These are phyloP conservation scores for Mystacides longicornis DNA, from an alignment of 2,888 invertebrate genomes.

Conservation along the genomic window DNA sequence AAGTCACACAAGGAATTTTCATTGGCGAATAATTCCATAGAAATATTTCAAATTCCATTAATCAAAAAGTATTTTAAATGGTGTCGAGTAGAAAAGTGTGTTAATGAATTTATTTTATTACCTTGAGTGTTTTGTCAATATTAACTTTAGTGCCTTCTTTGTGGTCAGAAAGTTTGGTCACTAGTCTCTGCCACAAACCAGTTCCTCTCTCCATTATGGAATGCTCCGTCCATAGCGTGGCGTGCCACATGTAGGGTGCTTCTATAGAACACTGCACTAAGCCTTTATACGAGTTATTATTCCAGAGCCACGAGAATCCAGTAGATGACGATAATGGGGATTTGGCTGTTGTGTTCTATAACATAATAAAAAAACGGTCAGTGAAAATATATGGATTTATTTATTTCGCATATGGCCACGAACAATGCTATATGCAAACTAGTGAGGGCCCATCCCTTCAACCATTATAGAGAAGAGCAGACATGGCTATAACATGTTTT, in stretches of 20 bases:
- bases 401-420: too few relatives aligned
- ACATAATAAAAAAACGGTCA: neutral
- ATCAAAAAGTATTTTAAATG: too few relatives aligned
- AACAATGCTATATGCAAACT: too few relatives aligned
- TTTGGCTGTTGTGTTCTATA: constrained; percentile 8
- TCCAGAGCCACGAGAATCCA: constrained; percentile 18
- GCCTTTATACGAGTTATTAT: constrained; percentile 29
- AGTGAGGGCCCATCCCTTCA: too few relatives aligned
- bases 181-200: constrained; percentile 30
- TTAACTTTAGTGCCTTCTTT: constrained; percentile 33
- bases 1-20: too few relatives aligned
- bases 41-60: too few relatives aligned
- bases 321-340: constrained; percentile 19
- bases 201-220: constrained; percentile 29
- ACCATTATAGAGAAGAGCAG: too few relatives aligned
- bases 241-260: constrained; percentile 28
- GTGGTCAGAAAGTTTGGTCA: constrained; percentile 32
- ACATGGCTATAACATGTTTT: too few relatives aligned
- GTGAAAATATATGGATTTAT: too few relatives aligned
- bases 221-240: constrained; percentile 30
- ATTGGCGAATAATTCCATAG: too few relatives aligned
- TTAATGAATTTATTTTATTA: constrained; percentile 25
- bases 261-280: constrained; percentile 23
- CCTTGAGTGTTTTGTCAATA: constrained; percentile 43
- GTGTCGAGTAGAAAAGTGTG: too few relatives aligned